Evolutionary conservation across 2,888 invertebrate genomes (phyloP).

Genomic region (Argyresthia goedartella): DNA sequence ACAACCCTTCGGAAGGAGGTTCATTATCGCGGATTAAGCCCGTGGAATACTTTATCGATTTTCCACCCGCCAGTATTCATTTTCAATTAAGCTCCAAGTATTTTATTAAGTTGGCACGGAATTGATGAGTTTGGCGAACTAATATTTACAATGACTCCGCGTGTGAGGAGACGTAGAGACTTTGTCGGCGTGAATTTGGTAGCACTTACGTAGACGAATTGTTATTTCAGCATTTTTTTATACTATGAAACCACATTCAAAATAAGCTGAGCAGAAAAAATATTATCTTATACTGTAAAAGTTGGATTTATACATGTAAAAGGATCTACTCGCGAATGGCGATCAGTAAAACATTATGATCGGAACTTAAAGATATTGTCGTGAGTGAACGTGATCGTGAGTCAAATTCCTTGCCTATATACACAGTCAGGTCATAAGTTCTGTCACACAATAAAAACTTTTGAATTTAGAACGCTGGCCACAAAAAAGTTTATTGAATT

Average conservation of each 20-base stretch:
- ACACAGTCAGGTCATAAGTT: no score
- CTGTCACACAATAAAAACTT: no score
- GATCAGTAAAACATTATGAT: no score
- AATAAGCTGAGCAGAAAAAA: no score
- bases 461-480: no score
- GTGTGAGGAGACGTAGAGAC: neutral
- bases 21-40: constrained; percentile 70
- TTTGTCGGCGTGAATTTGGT: neutral
- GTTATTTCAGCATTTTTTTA: neutral
- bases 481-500: no score
- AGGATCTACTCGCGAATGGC: no score
- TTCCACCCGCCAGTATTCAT: constrained; percentile 61
- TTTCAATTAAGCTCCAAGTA: constrained; percentile 71
- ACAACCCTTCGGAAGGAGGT: constrained; percentile 61
- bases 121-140: constrained; percentile 70
- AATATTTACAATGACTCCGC: constrained; percentile 60
- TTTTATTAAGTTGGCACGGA: constrained; percentile 69
- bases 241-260: neutral
- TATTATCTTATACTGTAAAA: no score
- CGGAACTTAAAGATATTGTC: no score
- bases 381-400: no score
- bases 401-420: no score
- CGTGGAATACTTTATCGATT: constrained; percentile 68
- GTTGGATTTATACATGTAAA: no score
- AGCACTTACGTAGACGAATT: neutral